phyloP scores from a whole-genome alignment of 2,113 vertebrate species.

The Ptychochromis oligacanthus region DNA sequence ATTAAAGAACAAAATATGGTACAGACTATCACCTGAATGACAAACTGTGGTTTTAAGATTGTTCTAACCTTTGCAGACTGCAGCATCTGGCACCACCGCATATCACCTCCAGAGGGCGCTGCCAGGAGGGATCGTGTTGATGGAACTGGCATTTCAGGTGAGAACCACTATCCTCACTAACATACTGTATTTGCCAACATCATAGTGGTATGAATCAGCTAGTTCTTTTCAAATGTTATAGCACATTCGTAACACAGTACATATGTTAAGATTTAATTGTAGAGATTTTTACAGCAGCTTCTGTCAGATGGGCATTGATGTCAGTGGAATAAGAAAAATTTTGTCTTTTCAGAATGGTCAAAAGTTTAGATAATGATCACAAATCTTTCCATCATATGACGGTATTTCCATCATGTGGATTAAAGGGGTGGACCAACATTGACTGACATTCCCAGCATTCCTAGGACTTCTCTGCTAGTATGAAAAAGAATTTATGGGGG shows the following conservation, averaged over 20 bases:
- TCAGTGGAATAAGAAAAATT: not conserved
- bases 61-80: slow-evolving; percentile 76
- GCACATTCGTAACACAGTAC: too few species aligned
- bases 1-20: not conserved
- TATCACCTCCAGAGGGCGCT: slow-evolving; percentile 97
- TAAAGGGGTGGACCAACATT: not conserved
- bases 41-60: not conserved
- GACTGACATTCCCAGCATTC: not conserved
- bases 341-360: not conserved
- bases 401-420: too few species aligned
- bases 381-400: not conserved
- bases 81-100: slow-evolving; percentile 76
- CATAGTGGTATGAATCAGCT: not conserved
- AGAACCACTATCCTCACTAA: not conserved
- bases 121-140: slow-evolving; percentile 94
- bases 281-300: not conserved
- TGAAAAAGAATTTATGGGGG: too few species aligned
- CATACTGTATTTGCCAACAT: not conserved
- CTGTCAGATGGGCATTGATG: fast-evolving
- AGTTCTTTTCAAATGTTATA: not conserved
- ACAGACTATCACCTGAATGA: not conserved
- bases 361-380: not conserved
- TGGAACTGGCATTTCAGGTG: slow-evolving; percentile 98
- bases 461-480: not conserved
- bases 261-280: too few species aligned